Evolutionary conservation across 2,113 vertebrate genomes (phyloP), one percentile per base, ranked within the genome.

Genomic region (Chitala chitala): DNA sequence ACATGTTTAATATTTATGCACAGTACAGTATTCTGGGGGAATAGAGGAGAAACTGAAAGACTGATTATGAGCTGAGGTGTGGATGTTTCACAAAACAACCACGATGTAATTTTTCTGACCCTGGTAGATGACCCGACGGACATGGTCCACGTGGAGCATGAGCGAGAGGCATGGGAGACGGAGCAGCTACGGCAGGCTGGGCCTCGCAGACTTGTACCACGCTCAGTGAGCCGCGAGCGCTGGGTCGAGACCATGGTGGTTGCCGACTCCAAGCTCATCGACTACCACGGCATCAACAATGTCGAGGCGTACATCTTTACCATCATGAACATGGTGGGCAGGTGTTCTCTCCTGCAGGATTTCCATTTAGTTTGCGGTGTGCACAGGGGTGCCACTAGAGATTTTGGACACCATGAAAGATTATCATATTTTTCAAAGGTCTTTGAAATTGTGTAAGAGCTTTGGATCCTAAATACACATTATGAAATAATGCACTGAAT

Each of bases 201-300:
- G 84, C 83, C 75, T 84, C 69, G 59, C 17, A 53, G 76, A 6
- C 78, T 90, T 53, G 90, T 89, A 3, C 91, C 84, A 22, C 92
- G 96, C 38, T 99, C 97, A 1, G 88, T 98, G 85, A 99, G 97
- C 88, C 92, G 85, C 70, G 95, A 99, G 78, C 86, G 96, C 8
- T 99, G 97, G 97, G 96, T 99, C 83, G 96, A 99, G 89, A 96
- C 95, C 0, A 90, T 98, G 83, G 96, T 98, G 81, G 97, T 99
- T 82, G 96, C 94, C 0, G 97, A 99, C 84, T 93, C 93, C 65
- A 99, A 98, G 85, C 96, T 98, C 87, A 90, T 98, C 63, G 91
- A 95, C 40, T 99, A 99, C 73, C 97, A 99, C 0, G 95, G 97
- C 75, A 94, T 91, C 54, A 89, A 95, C 59, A 95, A 93, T 0